Evolutionary conservation across 2,113 vertebrate species (phyloP), one percentile per base, ranked within the genome.

Genomic region (Narcine bancroftii): DNA sequence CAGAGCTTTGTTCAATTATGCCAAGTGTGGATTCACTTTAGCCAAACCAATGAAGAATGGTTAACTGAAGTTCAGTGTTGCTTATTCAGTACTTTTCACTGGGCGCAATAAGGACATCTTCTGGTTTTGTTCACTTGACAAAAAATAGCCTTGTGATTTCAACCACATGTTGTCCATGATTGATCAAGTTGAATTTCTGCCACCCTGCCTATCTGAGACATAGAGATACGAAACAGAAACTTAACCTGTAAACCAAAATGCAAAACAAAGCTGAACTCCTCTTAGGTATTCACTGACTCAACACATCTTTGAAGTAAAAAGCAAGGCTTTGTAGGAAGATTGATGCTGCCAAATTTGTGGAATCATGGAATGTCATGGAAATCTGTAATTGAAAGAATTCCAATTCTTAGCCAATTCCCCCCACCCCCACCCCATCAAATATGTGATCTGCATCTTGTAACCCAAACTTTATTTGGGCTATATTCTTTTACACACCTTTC

Each of bases 11-110:
- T 91, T 69, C 87, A 69, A 42, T 39, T 3, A 17, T 66, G 63
- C 87, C 81, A 91, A 91, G 87, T 91, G 42, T 19, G 10, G 65
- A 0, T 45, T 91, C 69, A 9, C 39, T 69, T 66, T 39, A 66
- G 63, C 63, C 26, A 24, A 91, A n/a, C 60, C 56, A 66, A 56
- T 42, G 36, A 89, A 89, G 60, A 89, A 65, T 89, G n/a, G 42
- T 42, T 91, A 69, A 91, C 71, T 91, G 89, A 71, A 91, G 39
- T 47, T 65, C 39, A 33, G 36, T 69, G 63, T 91, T 69, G 10
- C 63, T 69, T 36, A 66, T 69, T 91, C 89, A 91, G 21, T 11
- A 42, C 65, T 47, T 91, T 83, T 91, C 89, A 71, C 29, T 71
- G 13, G 89, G 39, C 65, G 26, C 7, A 91, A 91, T 71, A 65